Base-by-base conservation (phyloP, 2,113 vertebrate genomes). In the Lophura nycthemera region DNA sequence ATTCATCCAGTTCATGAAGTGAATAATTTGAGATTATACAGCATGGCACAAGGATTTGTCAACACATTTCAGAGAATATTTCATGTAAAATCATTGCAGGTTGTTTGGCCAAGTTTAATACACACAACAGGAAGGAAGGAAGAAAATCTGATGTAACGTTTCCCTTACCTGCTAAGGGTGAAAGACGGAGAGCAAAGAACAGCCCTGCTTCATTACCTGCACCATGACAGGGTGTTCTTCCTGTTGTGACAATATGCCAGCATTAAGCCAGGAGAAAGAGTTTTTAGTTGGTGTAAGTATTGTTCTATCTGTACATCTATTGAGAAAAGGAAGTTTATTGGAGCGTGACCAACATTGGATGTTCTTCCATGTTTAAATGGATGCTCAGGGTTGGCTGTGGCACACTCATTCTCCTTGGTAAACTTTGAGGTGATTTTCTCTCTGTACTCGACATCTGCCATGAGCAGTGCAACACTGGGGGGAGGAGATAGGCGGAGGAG, bases 11-110 rank as follows among this genome's bases (percentile, higher is more conserved):
- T 67, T 82, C 59, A 82, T 36, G 25, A 95, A 82, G 15, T 67
- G 59, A 95, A 88, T 88, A 84, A 92, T 88, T 91, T 86, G 36
- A 72, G n/a, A 84, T 93, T 93, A 86, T 59, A 83, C 19, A 88
- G 72, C 77, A 65, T 7, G 84, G 24, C 43, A 40, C 6, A 50
- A 86, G 43, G 27, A 9, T 94, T 92, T 83, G 40, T 89, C 66
- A 96, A 74, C 25, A 40, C 18, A 22, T 83, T 93, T 90, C 36
- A 57, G 50, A 71, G 14, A 92, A 45, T 59, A 76, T 83, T 88
- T 67, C 2, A 66, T 50, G 73, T 56, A 34, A 88, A 95, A 43
- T 63, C 30, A 61, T 48, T 72, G 25, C 20, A 54, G 54, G 21
- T 43, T 87, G 61, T 89, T 86, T 86, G 4, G 14, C 85, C 32